Evolutionary conservation across 2,888 invertebrate species (phyloP), one percentile per base, ranked within the genome.

Genomic region (Pilophorus perplexus): DNA sequence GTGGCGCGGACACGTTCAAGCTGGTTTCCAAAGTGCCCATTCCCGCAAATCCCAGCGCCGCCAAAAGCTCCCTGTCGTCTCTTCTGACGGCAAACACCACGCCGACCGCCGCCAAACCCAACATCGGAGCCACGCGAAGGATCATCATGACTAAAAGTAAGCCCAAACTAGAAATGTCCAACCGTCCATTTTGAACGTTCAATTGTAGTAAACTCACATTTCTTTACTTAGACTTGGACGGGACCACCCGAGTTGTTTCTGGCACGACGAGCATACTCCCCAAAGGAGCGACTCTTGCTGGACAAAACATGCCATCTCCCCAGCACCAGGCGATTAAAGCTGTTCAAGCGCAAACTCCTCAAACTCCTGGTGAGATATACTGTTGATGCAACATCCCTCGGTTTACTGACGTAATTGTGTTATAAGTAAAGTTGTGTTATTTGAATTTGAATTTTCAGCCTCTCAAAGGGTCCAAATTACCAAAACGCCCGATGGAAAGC

Each of bases 401-500:
- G 33, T 12, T 33, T 12, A 12, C 12, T 33, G 33, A 33, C 33
- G 33, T 33, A 33, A 33, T 33, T n/a, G 12, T 33, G 33, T 12
- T 12, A 33, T 33, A 33, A 8, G 33, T 33, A 12, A 12, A 33
- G 6, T 33, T 33, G 33, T 33, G 33, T 8, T 12, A 33, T 33
- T 33, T 33, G 33, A 33, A 33, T 12, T 6, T 33, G 33, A 12
- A 18, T 33, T 68, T 65, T 27, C 54, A 66, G 62, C 55, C 16
- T 66, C 71, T 2, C 91, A 92, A 76, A 89, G 89, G 75, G 90
- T 96, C 12, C 94, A 95, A 80, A 92, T 96, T 71, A 86, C 93
- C 74, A 87, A 92, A 71, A 86, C 90, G 0, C 89, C 92, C 0
- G 93, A 93, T 77, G 95, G 95, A 22, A 93, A 93, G 78, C 81